Percentiles rank a stretch among this genome's conserved stretches.
phyloP scores from a whole-genome alignment of 92 coral and sea anemone species.

The Epizoanthus stellaris region DNA sequence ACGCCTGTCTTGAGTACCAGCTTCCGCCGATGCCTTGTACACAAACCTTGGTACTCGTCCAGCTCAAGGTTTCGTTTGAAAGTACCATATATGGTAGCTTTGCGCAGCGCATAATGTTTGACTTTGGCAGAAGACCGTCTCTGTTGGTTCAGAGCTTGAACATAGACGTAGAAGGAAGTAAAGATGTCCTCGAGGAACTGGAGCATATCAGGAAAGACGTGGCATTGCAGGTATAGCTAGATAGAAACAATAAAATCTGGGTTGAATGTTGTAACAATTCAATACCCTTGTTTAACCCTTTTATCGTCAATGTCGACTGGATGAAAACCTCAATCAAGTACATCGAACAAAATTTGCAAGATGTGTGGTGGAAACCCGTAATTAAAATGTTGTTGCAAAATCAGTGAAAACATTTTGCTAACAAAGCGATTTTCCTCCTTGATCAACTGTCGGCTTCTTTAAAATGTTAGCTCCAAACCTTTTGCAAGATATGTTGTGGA shows the following conservation, averaged over 20 bases:
- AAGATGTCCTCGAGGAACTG: constrained; percentile 12
- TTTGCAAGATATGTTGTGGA: too few species aligned
- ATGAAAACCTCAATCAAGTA: too few species aligned
- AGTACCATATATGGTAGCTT: constrained; percentile 46
- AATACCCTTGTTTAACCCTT: too few species aligned
- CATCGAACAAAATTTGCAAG: too few species aligned
- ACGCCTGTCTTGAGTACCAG: not conserved
- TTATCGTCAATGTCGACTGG: too few species aligned
- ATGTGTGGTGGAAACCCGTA: too few species aligned
- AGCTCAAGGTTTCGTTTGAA: constrained; percentile 40
- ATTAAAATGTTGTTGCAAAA: too few species aligned
- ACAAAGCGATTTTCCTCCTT: too few species aligned
- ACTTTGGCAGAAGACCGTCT: constrained; percentile 61
- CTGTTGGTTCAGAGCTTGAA: constrained; percentile 45
- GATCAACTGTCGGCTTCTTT: too few species aligned
- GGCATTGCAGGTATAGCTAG: constrained; percentile 14
- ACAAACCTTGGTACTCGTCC: not conserved
- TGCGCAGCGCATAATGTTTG: constrained; percentile 63
- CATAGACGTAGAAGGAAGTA: constrained; percentile 53
- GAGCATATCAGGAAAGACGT: constrained; percentile 16
- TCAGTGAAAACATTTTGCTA: too few species aligned
- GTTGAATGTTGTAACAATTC: too few species aligned
- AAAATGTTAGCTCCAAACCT: too few species aligned
- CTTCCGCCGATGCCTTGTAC: not conserved
- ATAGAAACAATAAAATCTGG: not conserved